phyloP scores from a whole-genome alignment of 2,888 invertebrate species.

The Eulithis testata region DNA sequence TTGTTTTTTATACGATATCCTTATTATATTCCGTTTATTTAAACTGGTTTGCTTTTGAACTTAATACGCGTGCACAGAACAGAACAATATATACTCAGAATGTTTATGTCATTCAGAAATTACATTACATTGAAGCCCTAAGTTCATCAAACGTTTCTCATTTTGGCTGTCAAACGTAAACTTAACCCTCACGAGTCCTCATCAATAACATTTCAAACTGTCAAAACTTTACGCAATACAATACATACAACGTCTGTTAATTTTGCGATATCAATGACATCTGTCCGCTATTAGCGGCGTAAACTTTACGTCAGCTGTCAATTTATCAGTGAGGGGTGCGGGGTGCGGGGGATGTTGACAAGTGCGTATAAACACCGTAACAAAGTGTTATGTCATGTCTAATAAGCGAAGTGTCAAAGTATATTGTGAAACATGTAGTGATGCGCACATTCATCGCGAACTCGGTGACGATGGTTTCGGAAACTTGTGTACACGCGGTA shows the following conservation, averaged over 20 bases:
- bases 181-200: constrained; percentile 11
- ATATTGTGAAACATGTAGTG: constrained; percentile 21
- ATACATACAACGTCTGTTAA: constrained; percentile 25
- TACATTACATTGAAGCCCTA: background rate
- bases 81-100: too few relatives aligned
- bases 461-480: constrained; percentile 20
- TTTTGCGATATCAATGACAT: constrained; percentile 33
- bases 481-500: constrained; percentile 12
- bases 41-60: too few relatives aligned
- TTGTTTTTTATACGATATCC: background rate
- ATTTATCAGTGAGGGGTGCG: constrained; percentile 30
- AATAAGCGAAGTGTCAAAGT: constrained; percentile 42
- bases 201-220: constrained; percentile 28
- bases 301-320: constrained; percentile 49
- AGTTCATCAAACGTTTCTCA: constrained; percentile 7
- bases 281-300: constrained; percentile 25
- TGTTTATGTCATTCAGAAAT: too few relatives aligned
- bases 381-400: constrained; percentile 38
- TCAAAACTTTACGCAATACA: constrained; percentile 28
- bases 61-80: too few relatives aligned
- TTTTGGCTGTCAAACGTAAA: constrained; percentile 6
- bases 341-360: constrained; percentile 36
- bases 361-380: constrained; percentile 43
- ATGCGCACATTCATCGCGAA: constrained; percentile 16
- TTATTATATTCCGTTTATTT: background rate